phyloP scores from a whole-genome alignment of 2,113 vertebrate genomes.

The Kryptolebias marmoratus region DNA sequence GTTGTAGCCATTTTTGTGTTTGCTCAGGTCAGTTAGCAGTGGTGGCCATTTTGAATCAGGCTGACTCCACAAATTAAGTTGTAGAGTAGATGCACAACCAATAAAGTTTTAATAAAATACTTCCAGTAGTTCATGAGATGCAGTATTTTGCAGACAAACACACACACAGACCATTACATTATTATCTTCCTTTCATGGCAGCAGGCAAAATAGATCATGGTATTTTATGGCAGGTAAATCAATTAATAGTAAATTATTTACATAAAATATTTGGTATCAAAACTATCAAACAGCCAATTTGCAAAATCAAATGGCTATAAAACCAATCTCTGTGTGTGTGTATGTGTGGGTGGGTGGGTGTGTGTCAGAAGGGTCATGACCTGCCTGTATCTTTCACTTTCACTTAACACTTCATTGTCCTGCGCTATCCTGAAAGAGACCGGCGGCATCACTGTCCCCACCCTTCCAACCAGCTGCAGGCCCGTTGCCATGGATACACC shows the following conservation, averaged over 20 bases:
- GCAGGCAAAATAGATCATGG: neutral
- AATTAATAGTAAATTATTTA: neutral
- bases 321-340: neutral
- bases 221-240: neutral
- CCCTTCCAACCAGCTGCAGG: conserved; percentile 47
- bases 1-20: too few species aligned
- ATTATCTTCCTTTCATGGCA: too few species aligned
- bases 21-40: too few species aligned
- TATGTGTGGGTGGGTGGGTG: conserved; percentile 6
- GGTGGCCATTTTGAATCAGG: too few species aligned
- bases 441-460: conserved; percentile 59
- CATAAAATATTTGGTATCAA: too few species aligned
- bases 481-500: conserved; percentile 56
- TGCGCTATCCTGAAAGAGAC: conserved; percentile 33
- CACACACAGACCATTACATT: too few species aligned
- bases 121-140: too few species aligned
- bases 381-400: neutral
- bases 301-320: neutral
- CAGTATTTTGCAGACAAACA: too few species aligned
- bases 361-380: neutral
- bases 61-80: too few species aligned
- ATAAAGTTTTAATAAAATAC: too few species aligned
- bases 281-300: too few species aligned
- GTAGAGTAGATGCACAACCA: too few species aligned
- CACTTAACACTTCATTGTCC: conserved; percentile 17